Evolutionary conservation across 2,888 invertebrate species (phyloP), one percentile per base, ranked within the genome.

Genomic region (Mongoloraphidia duomilia): DNA sequence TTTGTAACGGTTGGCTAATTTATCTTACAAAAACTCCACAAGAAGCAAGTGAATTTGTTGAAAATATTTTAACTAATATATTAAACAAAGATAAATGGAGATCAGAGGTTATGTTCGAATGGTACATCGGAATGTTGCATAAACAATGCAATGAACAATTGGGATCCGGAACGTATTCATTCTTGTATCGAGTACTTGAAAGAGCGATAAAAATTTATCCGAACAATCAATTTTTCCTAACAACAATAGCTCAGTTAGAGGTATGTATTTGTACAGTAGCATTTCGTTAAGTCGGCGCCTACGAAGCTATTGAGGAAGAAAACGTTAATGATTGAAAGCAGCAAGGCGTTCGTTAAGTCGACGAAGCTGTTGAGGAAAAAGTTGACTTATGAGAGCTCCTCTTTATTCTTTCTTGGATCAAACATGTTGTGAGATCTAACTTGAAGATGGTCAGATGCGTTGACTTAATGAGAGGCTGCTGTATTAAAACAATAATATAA

Each of bases 221-320:
- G 1, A 72, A 76, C 51, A 82, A 82, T 63, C 64, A 78, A 46
- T 70, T 69, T 50, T 59, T 80, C 9, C 61, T 80, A 33, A 70
- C 75, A 35, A 63, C 70, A 13, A 61, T 72, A 50, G 68, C 72
- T n/a, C 67, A 67, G 50, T 62, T 70, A 47, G 73, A 74, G 63
- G 70, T 70, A 60, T 38, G 36, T 8, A 48, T 50, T 40, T 47
- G 37, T 9, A 38, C 13, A 34, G 11, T 26, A 11, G 44, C 14
- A 35, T 13, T 9, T 26, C 26, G 26, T 6, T 26, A 26, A 26
- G 26, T 26, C 6, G 26, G 26, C 3, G 6, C 6, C 6, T 26
- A 26, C 26, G 6, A 26, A 26, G 26, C 6, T 3, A 26, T 26
- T 26, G 26, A 6, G 26, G 26, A 26, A 1, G 26, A 26, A 26